Evolutionary conservation across 2,113 vertebrate species (phyloP), one percentile per base, ranked within the genome.

Genomic region (Vanacampus margaritifer): DNA sequence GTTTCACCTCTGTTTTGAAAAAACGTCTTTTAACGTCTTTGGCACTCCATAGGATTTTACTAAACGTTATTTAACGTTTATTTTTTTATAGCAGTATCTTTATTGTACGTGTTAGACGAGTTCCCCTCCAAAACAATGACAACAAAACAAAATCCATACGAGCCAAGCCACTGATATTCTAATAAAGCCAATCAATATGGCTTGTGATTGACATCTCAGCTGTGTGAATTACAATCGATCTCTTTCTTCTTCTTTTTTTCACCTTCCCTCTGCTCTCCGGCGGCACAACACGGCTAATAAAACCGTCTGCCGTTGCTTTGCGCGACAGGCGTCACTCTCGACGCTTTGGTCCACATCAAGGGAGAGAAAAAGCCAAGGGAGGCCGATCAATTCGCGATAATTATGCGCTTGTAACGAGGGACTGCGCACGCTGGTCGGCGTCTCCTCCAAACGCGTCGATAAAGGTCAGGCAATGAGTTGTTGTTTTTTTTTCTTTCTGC

Each of bases 391-490:
- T 93, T 73, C 69, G 69, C 62, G 81, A 86, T 91, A 91, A 92
- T 92, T 91, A 92, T 89, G 79, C 83, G 82, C 75, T 87, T 85
- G 83, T 83, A 88, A 90, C 73, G 68, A 89, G 86, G 84, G 84
- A 79, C 48, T 78, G 62, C 81, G 83, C 80, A 79, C 82, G 65
- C 36, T 64, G 77, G 85, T 57, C 72, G 79, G 78, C 78, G 81
- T 88, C 88, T 89, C 80, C 83, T 85, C 83, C 72, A 84, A 69
- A 87, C 69, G 68, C 84, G 87, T 92, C 87, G 74, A 92, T 91
- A 89, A 92, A 91, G 89, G 90, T 91, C 90, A 91, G 51, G 74
- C 89, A 90, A 92, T 91, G 89, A 87, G 84, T 82, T 56, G 63
- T 67, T 65, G 72, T 74, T 73, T 60, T 50, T 41, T 68, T 48